These are phyloP conservation scores for Nomada goodeniana DNA, from an alignment of 2,888 invertebrate species.

Conservation along the genomic window DNA sequence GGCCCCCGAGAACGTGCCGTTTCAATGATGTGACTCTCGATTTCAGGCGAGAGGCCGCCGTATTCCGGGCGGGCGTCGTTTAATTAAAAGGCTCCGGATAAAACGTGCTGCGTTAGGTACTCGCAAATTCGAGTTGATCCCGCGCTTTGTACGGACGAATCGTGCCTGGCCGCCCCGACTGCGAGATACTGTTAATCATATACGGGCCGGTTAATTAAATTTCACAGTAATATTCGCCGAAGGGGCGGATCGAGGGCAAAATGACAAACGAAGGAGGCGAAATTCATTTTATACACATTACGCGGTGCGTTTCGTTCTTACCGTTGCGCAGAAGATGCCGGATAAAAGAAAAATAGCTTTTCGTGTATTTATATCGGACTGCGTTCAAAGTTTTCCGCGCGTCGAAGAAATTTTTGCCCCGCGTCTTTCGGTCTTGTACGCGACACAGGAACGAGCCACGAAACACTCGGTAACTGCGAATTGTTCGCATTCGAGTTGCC, in stretches of 20 bases:
- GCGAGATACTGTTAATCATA: conserved; percentile 17
- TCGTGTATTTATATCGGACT: too few species aligned
- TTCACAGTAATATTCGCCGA: conserved; percentile 4
- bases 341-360: too few species aligned
- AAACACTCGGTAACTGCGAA: background rate
- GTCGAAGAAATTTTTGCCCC: too few species aligned
- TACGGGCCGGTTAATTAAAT: conserved; percentile 24
- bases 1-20: conserved; percentile 45
- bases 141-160: conserved; percentile 12
- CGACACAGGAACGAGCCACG: background rate
- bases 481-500: conserved; percentile 1
- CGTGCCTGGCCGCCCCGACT: background rate
- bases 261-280: background rate
- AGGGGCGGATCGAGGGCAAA: too few species aligned
- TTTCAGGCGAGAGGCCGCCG: conserved; percentile 27
- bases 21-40: conserved; percentile 52
- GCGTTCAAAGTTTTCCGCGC: too few species aligned
- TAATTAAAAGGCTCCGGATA: conserved; percentile 48
- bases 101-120: conserved; percentile 30
- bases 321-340: too few species aligned
- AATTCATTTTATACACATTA: background rate
- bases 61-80: conserved; percentile 20
- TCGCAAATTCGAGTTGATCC: conserved; percentile 26
- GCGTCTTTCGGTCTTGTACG: too few species aligned
- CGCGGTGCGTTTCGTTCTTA: too few species aligned